Base-by-base conservation (phyloP, 2,888 invertebrate species). In the Acanthosoma haemorrhoidale region DNA sequence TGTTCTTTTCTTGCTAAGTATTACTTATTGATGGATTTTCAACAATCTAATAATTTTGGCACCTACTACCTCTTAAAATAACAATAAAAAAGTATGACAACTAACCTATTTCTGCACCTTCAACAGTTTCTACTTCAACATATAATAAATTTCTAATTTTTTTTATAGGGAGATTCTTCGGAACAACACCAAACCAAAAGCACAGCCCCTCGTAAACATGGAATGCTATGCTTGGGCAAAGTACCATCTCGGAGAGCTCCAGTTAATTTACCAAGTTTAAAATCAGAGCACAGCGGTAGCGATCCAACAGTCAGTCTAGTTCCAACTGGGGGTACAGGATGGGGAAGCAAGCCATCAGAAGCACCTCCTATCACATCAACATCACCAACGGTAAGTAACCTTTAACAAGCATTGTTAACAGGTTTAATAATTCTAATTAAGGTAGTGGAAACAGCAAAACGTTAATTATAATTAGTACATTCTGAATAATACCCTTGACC, bases 151-250 rank as follows among this genome's bases (percentile, higher is more conserved):
- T 11, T 16, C 2, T 1, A 31, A 11, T 34, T 39, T 8, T 63
- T 63, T 31, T 15, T n/a, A 11, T 78, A 92, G 92, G 91, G 91
- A 80, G 91, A 92, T 84, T 88, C 89, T 82, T 89, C 87, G 79
- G 93, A 94, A 83, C 90, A 91, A 80, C 90, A 90, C 79, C 90
- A 90, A 82, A 90, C 90, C 79, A 93, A 92, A 84, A 91, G 87
- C 83, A 89, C 90, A 84, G 87, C 91, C 84, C 90, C 90, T 81
- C 93, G 93, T 84, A 96, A 96, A 81, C 75, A 77, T 89, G 96
- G 97, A 96, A 94, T 98, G 91, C 98, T 98, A 91, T 92, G 91
- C 86, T 90, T 99, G 90, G 98, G 98, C 84, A 98, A 97, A 89
- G 94, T 97, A 84, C 94, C 93, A 82, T 92, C 92, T 84, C 91